Conservation (phyloP, 35 echinoderm and acorn worm genomes). For the Diadema setosum region DNA sequence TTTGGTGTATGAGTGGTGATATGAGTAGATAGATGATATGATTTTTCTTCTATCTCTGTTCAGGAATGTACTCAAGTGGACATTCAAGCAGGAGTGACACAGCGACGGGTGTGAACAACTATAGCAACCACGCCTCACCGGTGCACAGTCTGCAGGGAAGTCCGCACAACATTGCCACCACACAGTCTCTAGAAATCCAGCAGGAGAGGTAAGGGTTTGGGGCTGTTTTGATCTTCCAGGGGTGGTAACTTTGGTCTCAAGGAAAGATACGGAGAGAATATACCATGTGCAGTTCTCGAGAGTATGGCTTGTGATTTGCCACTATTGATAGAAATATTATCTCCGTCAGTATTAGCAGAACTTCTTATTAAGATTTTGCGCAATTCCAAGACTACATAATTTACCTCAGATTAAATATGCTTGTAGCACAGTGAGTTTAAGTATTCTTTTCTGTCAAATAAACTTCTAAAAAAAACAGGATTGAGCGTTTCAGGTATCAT, state of each 20-base stretch:
- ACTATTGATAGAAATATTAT: no score
- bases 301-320: background rate
- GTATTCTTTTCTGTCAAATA: no score
- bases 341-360: no score
- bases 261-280: background rate
- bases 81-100: conserved; percentile 95
- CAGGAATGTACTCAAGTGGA: conserved; percentile 85
- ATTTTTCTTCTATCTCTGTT: background rate
- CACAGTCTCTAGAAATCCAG: conserved; percentile 35
- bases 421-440: no score
- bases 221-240: background rate
- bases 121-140: conserved; percentile 87
- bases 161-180: conserved; percentile 59
- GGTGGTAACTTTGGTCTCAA: background rate
- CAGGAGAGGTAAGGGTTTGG: conserved; percentile 30
- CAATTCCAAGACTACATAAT: background rate
- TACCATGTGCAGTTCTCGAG: background rate
- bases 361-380: background rate
- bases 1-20: no score
- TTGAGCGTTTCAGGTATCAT: no score
- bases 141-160: conserved; percentile 91
- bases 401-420: no score
- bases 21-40: no score
- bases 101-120: conserved; percentile 82
- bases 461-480: no score